A percentile compares a stretch with the other conserved stretches of the same genome.
Evolutionary conservation across 2,888 invertebrate genomes (phyloP).

Genomic region (Leptura quadrifasciata): DNA sequence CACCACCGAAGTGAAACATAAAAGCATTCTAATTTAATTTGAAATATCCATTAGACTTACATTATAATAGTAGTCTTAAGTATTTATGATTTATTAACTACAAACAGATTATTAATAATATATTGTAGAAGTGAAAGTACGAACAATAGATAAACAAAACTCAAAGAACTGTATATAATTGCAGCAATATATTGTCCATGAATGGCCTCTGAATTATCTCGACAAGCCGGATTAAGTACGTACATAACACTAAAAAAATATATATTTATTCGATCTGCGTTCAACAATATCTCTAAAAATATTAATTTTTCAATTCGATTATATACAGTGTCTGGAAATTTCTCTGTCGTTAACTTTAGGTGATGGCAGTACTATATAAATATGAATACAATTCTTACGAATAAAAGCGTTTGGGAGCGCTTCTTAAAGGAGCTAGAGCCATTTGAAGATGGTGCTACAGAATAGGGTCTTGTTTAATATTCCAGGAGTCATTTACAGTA

Average conservation of each 20-base stretch:
- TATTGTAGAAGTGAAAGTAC: constrained; percentile 43
- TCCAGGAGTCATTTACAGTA: too few species aligned
- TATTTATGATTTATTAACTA: constrained; percentile 42
- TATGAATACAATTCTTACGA: too few species aligned
- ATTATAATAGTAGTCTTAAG: constrained; percentile 43
- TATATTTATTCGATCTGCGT: constrained; percentile 14
- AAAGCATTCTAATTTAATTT: constrained; percentile 35
- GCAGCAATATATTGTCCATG: constrained; percentile 30
- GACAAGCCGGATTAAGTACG: constrained; percentile 33
- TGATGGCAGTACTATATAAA: too few species aligned
- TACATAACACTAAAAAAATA: constrained; percentile 16
- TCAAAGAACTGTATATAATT: constrained; percentile 43
- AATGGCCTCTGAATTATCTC: constrained; percentile 25
- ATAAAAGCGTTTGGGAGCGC: too few species aligned
- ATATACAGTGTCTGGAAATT: too few species aligned
- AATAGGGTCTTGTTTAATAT: too few species aligned
- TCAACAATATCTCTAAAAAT: constrained; percentile 11
- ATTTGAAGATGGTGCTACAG: too few species aligned
- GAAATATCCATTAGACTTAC: constrained; percentile 29
- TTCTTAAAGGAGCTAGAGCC: too few species aligned
- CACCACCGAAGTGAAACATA: constrained; percentile 30
- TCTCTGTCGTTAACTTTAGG: too few species aligned
- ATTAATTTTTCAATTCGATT: background rate
- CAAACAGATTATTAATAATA: constrained; percentile 44
- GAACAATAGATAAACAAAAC: constrained; percentile 52